A percentile compares a stretch with the other conserved stretches of the same genome.
These are phyloP conservation scores for Tribolium madens DNA, from an alignment of 1,140 invertebrate genomes.

Conservation along the genomic window DNA sequence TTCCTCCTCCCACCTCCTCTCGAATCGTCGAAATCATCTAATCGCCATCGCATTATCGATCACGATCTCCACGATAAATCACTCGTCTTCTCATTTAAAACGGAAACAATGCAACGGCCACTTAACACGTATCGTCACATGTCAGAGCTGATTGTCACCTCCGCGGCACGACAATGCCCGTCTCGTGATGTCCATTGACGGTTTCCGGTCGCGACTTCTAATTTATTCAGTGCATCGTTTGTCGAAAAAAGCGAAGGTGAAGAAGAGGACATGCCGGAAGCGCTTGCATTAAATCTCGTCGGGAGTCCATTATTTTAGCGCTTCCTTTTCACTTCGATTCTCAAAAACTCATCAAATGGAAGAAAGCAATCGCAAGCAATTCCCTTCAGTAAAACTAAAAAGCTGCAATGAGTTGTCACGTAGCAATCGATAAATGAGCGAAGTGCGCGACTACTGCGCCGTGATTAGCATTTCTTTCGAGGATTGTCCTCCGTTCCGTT, in stretches of 20 bases:
- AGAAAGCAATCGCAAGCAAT: constrained; percentile 44
- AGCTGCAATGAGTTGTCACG: constrained; percentile 60
- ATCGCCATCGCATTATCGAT: constrained; percentile 23
- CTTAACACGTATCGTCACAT: constrained; percentile 3
- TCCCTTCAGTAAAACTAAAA: constrained; percentile 56
- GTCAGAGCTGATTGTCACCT: constrained; percentile 6
- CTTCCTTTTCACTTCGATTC: constrained; percentile 37
- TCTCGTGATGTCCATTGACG: neutral
- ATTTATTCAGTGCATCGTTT: neutral
- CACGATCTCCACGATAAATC: constrained; percentile 26
- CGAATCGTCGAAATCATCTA: constrained; percentile 40
- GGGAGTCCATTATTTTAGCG: constrained; percentile 41
- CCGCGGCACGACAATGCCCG: neutral
- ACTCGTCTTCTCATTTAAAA: neutral
- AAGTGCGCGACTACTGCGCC: constrained; percentile 54
- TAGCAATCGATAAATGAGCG: constrained; percentile 59
- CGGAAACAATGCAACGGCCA: neutral
- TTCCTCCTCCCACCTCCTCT: neutral
- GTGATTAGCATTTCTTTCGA: constrained; percentile 59
- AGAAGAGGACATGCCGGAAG: constrained; percentile 24
- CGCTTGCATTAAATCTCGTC: constrained; percentile 40
- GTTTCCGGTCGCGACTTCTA: neutral
- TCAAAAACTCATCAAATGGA: constrained; percentile 45
- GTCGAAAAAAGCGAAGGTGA: neutral
- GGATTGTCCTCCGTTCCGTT: constrained; percentile 47